Conservation (phyloP, 2,888 invertebrate species). For the Barypeithes pellucidus region DNA sequence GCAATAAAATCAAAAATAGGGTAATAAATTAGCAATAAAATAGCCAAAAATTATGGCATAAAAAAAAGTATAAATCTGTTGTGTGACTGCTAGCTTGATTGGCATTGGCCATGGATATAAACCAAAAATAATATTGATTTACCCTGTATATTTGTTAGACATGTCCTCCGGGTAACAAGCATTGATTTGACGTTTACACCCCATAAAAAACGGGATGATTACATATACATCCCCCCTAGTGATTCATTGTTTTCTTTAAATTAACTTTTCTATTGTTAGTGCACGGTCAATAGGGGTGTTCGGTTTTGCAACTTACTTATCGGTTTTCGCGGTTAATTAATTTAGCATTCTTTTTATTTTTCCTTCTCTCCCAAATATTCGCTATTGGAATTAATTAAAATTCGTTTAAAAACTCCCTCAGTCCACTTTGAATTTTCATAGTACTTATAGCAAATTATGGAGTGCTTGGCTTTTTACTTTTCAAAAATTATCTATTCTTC, state of each 20-base stretch:
- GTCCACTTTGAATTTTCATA: not conserved
- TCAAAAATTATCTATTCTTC: constrained; percentile 1
- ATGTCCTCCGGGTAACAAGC: constrained; percentile 29
- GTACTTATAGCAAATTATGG: too few species aligned
- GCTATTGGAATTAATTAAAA: not conserved
- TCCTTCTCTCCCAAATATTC: not conserved
- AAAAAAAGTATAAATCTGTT: too few species aligned
- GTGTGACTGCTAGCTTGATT: too few species aligned
- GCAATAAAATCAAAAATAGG: too few species aligned
- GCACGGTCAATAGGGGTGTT: constrained; percentile 17
- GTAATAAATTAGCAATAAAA: too few species aligned
- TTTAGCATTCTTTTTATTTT: constrained; percentile 13
- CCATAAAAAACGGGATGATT: constrained; percentile 40
- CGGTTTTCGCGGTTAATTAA: constrained; percentile 29
- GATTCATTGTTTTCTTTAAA: constrained; percentile 46
- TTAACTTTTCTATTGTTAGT: constrained; percentile 42
- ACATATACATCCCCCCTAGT: constrained; percentile 31
- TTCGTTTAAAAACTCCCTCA: too few species aligned
- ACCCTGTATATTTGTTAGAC: constrained; percentile 21
- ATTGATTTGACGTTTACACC: constrained; percentile 39
- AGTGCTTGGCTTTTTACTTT: not conserved
- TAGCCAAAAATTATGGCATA: too few species aligned
- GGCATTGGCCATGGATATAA: too few species aligned
- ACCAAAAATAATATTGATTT: constrained; percentile 5
- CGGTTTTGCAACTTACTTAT: constrained; percentile 31